phyloP scores from a whole-genome alignment of 2,797 vertebrate species.

The Arremon brunneinucha region DNA sequence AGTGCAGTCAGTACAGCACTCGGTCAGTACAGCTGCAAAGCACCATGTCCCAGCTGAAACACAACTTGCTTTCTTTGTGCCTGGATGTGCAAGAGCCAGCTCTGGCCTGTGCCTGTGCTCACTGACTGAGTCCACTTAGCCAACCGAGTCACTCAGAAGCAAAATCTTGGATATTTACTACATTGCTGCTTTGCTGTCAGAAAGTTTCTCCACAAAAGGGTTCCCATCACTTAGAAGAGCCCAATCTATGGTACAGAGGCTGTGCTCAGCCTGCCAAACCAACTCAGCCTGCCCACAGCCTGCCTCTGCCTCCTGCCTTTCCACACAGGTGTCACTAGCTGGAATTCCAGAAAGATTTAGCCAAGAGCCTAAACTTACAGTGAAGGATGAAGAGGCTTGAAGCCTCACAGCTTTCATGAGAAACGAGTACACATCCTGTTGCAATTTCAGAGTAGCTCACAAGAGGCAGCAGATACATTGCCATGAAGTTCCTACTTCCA shows the following conservation, averaged over 20 bases:
- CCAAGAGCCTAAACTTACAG: background rate
- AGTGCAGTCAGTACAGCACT: background rate
- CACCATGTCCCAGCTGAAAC: background rate
- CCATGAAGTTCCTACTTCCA: background rate
- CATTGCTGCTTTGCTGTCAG: background rate
- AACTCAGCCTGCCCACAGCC: background rate
- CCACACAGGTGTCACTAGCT: background rate
- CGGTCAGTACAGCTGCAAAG: background rate
- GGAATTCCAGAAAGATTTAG: background rate
- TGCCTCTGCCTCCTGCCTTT: background rate
- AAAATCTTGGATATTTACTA: background rate
- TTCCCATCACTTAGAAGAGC: background rate
- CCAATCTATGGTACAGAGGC: accelerated
- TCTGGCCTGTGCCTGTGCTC: background rate
- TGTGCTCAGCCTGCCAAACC: background rate
- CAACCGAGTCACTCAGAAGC: background rate
- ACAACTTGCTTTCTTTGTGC: background rate
- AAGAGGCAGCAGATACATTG: conserved; percentile 54
- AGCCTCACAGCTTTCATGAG: background rate
- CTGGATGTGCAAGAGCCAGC: background rate
- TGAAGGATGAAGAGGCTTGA: background rate
- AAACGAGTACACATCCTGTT: background rate
- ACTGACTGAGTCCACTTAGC: background rate
- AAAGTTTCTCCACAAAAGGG: background rate
- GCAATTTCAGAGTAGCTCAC: conserved; percentile 30